Evolutionary conservation across 2,888 invertebrate genomes (phyloP), one percentile per base, ranked within the genome.

Genomic region (Danaus chrysippus): DNA sequence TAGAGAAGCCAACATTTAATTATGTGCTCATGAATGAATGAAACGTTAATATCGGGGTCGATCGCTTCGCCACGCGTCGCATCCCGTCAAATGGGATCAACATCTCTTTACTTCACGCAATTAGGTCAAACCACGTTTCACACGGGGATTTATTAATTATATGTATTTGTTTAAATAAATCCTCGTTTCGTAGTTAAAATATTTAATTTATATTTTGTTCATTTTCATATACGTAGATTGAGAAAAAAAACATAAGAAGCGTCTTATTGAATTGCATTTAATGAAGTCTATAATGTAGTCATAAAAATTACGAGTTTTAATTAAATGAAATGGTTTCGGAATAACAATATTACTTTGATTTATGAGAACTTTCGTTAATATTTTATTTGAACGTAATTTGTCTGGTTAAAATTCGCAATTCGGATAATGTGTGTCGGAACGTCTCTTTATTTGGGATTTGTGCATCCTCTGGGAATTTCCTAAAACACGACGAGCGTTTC

Each of bases 71-170:
- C 49, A 49, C 10, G 10, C 10, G 9, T n/a, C 17, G 2, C 49
- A 49, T 34, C 49, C 49, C 46, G 9, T 11, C 49, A 49, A 17
- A n/a, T 46, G 10, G 49, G 11, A 49, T 49, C 10, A 49, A 49
- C 49, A 49, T 49, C 11, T 10, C 17, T 49, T 10, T 17, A n/a
- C 17, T 15, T 13, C 46, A 46, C 11, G 17, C 49, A 49, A 49
- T 49, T 49, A 49, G 49, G 49, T 49, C 49, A 49, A 1, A 15
- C 49, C 10, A 49, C 17, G 17, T 49, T 17, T 17, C 49, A 49
- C 10, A 17, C 46, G 1, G 10, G 49, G 10, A 17, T 17, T 17
- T 17, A 17, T 10, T 17, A 17, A 3, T 49, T 49, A 49, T 17
- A 17, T 49, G 15, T 49, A 49, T 49, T 49, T n/a, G 17, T 17